Conservation (phyloP, 2,888 invertebrate species). For the Stegana nigrithorax region DNA sequence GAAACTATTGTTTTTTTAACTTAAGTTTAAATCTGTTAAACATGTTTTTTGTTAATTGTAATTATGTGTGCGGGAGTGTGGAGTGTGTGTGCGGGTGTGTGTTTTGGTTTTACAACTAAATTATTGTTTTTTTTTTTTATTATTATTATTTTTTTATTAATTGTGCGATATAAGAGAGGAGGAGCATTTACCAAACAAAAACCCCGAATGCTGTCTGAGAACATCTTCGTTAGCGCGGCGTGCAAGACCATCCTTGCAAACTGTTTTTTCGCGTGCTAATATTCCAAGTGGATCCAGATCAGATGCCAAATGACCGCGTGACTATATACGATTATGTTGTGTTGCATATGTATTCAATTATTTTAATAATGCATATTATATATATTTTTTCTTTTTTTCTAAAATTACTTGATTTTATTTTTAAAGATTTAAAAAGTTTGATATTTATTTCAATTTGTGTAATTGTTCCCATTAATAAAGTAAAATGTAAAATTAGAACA, state of each 20-base stretch:
- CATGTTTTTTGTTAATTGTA: conserved; percentile 2
- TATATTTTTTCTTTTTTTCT: neutral
- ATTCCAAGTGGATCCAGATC: conserved; percentile 85
- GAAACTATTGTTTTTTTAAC: conserved; percentile 27
- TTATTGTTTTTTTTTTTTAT: conserved; percentile 15
- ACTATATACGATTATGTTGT: conserved; percentile 68
- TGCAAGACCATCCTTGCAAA: conserved; percentile 67
- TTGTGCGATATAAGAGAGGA: conserved; percentile 1
- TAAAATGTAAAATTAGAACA: too few species aligned
- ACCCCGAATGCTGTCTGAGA: conserved; percentile 68
- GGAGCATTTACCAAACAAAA: conserved; percentile 67
- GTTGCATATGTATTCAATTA: conserved; percentile 24
- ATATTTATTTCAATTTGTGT: neutral
- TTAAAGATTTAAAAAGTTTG: neutral
- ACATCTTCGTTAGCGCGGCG: conserved; percentile 69
- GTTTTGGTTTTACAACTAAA: conserved; percentile 25
- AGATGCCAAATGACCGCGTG: conserved; percentile 85
- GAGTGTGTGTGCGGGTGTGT: conserved; percentile 24
- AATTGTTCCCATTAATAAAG: neutral
- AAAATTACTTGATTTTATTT: neutral
- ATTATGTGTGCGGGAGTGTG: conserved; percentile 17
- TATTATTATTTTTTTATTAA: neutral
- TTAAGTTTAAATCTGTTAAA: too few species aligned
- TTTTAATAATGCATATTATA: conserved; percentile 19
- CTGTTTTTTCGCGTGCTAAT: conserved; percentile 65